A percentile compares a stretch with the other conserved stretches of the same genome.
Conservation (phyloP, 2,888 invertebrate species). For the Eulithis prunata region DNA sequence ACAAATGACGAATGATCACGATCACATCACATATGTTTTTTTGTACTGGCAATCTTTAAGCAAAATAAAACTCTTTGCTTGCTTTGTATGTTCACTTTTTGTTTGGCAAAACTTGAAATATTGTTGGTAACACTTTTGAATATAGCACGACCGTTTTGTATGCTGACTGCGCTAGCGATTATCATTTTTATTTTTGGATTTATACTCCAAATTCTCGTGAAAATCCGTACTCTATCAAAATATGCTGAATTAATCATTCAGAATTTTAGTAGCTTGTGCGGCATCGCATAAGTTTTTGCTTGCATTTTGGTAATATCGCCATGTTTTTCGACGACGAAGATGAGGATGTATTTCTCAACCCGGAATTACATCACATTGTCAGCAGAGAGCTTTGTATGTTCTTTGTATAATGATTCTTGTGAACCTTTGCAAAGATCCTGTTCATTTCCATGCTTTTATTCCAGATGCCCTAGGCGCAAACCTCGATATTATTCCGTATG, state of each 20-base stretch:
- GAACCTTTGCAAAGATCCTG: not conserved
- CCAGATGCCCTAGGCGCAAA: slow-evolving; percentile 64
- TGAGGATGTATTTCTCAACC: slow-evolving; percentile 64
- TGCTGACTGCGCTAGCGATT: slow-evolving; percentile 71
- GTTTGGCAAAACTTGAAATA: not conserved
- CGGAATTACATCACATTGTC: slow-evolving; percentile 67
- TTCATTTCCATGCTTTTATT: slow-evolving; percentile 41
- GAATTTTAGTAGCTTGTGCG: slow-evolving; percentile 7
- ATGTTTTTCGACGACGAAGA: slow-evolving; percentile 73
- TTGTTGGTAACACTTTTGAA: slow-evolving; percentile 45
- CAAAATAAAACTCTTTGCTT: too few species aligned
- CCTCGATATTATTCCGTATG: slow-evolving; percentile 57
- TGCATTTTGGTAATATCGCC: slow-evolving; percentile 49
- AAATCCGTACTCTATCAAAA: slow-evolving; percentile 50
- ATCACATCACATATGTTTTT: too few species aligned
- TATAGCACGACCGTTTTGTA: slow-evolving; percentile 69
- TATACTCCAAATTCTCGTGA: slow-evolving; percentile 70
- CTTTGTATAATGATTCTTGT: slow-evolving; percentile 22
- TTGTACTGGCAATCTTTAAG: too few species aligned
- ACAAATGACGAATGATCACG: too few species aligned
- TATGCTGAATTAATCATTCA: slow-evolving; percentile 52
- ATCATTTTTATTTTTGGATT: slow-evolving; percentile 67
- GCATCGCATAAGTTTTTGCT: slow-evolving; percentile 17
- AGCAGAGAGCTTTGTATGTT: slow-evolving; percentile 70
- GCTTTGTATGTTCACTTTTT: too few species aligned